Percentiles rank a stretch among this genome's conserved stretches.
Evolutionary conservation across 64 coral and sea anemone species (phyloP).

Genomic region (Montipora sp.): DNA sequence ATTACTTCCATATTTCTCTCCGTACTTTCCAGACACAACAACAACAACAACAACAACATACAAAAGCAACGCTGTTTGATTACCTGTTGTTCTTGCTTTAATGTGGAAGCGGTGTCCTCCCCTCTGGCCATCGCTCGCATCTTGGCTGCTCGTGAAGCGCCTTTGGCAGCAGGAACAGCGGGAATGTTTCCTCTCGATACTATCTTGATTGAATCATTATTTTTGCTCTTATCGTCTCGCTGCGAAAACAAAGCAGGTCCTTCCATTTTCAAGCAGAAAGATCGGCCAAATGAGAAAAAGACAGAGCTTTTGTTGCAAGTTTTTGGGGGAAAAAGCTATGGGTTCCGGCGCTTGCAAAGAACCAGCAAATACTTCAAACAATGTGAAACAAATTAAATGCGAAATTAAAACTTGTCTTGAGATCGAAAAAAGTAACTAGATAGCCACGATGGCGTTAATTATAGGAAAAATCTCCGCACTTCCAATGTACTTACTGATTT

Average conservation of each 20-base stretch:
- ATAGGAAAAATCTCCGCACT: too few species aligned
- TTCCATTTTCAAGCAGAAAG: neutral
- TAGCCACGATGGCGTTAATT: too few species aligned
- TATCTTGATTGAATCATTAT: conserved; percentile 74
- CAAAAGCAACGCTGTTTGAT: neutral
- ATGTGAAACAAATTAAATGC: too few species aligned
- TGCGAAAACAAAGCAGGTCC: neutral
- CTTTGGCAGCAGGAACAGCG: conserved; percentile 46
- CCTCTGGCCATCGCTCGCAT: conserved; percentile 94
- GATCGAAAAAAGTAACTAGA: too few species aligned
- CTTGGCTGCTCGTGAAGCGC: conserved; percentile 92
- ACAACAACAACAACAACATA: neutral
- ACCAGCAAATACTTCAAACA: too few species aligned
- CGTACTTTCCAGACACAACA: too few species aligned
- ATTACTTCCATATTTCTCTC: too few species aligned
- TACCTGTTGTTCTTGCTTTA: conserved; percentile 80
- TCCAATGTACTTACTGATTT: conserved; percentile 46
- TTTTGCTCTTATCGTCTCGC: conserved; percentile 66
- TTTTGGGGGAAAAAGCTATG: too few species aligned
- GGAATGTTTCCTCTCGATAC: conserved; percentile 74
- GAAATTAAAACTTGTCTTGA: too few species aligned
- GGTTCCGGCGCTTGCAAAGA: too few species aligned
- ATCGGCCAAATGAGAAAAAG: neutral
- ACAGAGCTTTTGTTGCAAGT: too few species aligned
- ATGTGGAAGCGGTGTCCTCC: conserved; percentile 82